Evolutionary conservation across 64 coral and sea anemone genomes (phyloP), one percentile per base, ranked within the genome.

Genomic region (Cladopsammia gracilis): DNA sequence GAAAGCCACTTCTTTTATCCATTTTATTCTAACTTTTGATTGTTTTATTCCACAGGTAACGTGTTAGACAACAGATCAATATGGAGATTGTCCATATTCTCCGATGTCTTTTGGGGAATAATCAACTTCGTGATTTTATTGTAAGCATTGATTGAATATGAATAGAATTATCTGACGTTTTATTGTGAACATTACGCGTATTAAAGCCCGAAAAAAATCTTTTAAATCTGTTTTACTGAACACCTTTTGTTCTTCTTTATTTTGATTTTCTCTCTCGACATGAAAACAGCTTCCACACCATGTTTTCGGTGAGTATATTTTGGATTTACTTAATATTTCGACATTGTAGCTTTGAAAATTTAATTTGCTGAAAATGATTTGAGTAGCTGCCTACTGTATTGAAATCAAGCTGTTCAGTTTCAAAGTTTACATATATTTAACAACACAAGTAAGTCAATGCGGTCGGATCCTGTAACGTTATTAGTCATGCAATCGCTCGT

Each of bases 101-200:
- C 91, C 14, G 91, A 93, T 78, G 77, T 93, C 82, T 93, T 93
- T 42, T 93, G 91, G 91, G 91, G 91, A 69, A 70, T 93, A 0
- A 9, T 93, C 60, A 85, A 93, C 74, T 93, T 93, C 45, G 73
- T 93, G 7, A 76, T 93, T 78, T 85, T 93, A 69, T 92, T 92
- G 90, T 92, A 73, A 92, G 90, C 67, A 20, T 16, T 23, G n/a
- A n/a, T 8, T 18, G 65, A 56, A 10, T 56, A 56, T 56, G 7
- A 11, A 56, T 56, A 1, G 7, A 5, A 89, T 24, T n/a, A 22
- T 66, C 3, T 10, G 4, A 13, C 58, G 0, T 48, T 43, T 57
- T 52, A 25, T 25, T 73, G 69, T 73, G 57, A 43, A 62, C 46
- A 52, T 86, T 62, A 75, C 19, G 46, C 42, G 20, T 64, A 15